These are phyloP conservation scores for Cephus pulcher DNA, from an alignment of 2,888 invertebrate species.

Conservation along the genomic window DNA sequence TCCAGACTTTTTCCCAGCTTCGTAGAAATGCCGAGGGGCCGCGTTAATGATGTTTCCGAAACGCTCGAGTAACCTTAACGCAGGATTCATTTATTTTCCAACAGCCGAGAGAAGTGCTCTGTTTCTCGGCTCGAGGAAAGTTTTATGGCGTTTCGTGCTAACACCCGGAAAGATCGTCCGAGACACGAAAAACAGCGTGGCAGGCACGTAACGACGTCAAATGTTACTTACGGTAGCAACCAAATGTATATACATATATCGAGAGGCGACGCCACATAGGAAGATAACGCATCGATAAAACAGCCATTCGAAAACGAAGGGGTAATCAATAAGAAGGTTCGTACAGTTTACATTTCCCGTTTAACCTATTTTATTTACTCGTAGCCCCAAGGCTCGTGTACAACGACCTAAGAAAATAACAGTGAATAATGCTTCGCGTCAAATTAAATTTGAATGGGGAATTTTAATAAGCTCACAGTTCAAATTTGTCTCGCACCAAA, in stretches of 20 bases:
- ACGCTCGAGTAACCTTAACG: constrained; percentile 15
- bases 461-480: not conserved
- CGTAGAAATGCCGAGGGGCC: constrained; percentile 51
- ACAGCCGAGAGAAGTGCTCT: constrained; percentile 6
- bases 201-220: not conserved
- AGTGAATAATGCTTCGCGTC: not conserved
- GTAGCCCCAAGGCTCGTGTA: not conserved
- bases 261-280: not conserved
- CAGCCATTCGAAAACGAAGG: not conserved
- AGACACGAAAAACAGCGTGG: constrained; percentile 11
- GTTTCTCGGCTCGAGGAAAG: constrained; percentile 6
- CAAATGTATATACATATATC: not conserved
- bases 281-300: not conserved
- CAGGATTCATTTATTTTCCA: constrained; percentile 5
- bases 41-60: constrained; percentile 60
- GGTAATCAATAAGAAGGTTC: not conserved
- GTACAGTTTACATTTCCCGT: not conserved
- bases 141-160: constrained; percentile 20
- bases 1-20: constrained; percentile 42
- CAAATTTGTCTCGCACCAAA: not conserved
- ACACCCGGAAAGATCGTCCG: constrained; percentile 28
- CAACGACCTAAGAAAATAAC: not conserved
- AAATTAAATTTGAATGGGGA: not conserved
- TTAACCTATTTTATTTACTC: not conserved
- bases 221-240: not conserved